Evolutionary conservation across 1,140 invertebrate genomes (phyloP), one percentile per base, ranked within the genome.

Genomic region (Monochamus saltuarius): DNA sequence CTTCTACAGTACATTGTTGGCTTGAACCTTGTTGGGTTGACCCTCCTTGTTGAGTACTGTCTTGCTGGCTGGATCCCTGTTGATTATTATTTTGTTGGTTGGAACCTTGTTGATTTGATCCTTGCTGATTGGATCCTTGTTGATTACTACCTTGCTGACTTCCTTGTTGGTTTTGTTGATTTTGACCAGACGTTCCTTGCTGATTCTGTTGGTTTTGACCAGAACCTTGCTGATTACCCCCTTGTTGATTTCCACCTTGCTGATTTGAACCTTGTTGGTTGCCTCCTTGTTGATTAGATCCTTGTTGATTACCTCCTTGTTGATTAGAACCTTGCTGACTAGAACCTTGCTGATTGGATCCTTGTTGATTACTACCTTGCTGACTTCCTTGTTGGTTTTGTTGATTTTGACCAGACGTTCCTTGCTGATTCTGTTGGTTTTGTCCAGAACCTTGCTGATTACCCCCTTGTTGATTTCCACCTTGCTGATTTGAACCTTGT

Each of bases 1-100:
- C 89, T 78, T 88, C 85, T 53, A 72, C 52, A 47, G 43, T 68
- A 63, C 83, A 85, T 36, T 63, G 47, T 51, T 35, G 22, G 13
- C 22, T 22, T 19, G 19, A 40, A 13, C 14, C 50, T 40, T 49
- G 45, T 14, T 50, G 14, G 13, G 40, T 50, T n/a, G 6, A 52
- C 35, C 39, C 40, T 38, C 40, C 17, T 1, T 51, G 40, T 22
- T 22, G 8, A 17, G 29, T 45, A 13, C 29, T 45, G n/a, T 9
- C 9, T 45, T 34, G 53, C 29, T 35, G 19, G 35, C 8, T 39
- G 16, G 22, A 29, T 6, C 14, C 40, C 6, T 13, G 11, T 13
- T 49, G 56, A 38, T 57, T 57, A 13, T 34, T 34, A 7, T 19
- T 19, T 39, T 54, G 51, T 11, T 13, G 13, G 29, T 43, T 56